Percentiles rank a stretch among this genome's conserved stretches.
Evolutionary conservation across 92 coral and sea anemone species (phyloP).

Genomic region (Zoanthus sociatus): DNA sequence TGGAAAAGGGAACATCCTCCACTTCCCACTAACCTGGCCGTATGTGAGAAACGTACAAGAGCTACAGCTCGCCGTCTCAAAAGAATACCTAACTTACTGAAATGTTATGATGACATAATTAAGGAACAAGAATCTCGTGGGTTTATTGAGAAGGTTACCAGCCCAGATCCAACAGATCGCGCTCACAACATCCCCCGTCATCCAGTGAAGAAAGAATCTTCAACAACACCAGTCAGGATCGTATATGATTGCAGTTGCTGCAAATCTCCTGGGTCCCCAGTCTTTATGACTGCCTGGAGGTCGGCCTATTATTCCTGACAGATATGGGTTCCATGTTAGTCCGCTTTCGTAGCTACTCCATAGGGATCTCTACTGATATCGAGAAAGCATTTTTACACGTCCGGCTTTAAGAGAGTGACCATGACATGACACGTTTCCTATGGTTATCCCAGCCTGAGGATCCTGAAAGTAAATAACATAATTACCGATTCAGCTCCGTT

Average conservation of each 20-base stretch:
- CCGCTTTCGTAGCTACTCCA: constrained; percentile 58
- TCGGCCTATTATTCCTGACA: constrained; percentile 57
- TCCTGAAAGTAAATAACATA: constrained; percentile 58
- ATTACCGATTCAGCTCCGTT: constrained; percentile 58
- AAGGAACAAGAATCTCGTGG: constrained; percentile 63
- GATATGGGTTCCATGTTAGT: constrained; percentile 61
- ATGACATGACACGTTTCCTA: constrained; percentile 42
- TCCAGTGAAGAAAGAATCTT: constrained; percentile 61
- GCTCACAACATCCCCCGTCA: constrained; percentile 72
- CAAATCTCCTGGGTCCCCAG: constrained; percentile 45
- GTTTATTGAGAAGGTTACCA: constrained; percentile 60
- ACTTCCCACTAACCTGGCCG: constrained; percentile 42
- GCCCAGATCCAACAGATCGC: constrained; percentile 15
- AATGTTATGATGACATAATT: constrained; percentile 51
- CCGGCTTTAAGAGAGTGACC: constrained; percentile 15
- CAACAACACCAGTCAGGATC: constrained; percentile 64
- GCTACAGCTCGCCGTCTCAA: constrained; percentile 50
- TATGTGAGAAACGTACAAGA: constrained; percentile 49
- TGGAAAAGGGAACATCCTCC: constrained; percentile 65
- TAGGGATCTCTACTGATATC: constrained; percentile 57
- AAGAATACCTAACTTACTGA: constrained; percentile 50
- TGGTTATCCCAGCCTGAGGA: constrained; percentile 35
- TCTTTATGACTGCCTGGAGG: constrained; percentile 59
- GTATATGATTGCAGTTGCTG: constrained; percentile 67
- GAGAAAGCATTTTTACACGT: constrained; percentile 57